A percentile compares a stretch with the other conserved stretches of the same genome.
Conservation (phyloP, 2,888 invertebrate species). For the Trypoxylon attenuatum region DNA sequence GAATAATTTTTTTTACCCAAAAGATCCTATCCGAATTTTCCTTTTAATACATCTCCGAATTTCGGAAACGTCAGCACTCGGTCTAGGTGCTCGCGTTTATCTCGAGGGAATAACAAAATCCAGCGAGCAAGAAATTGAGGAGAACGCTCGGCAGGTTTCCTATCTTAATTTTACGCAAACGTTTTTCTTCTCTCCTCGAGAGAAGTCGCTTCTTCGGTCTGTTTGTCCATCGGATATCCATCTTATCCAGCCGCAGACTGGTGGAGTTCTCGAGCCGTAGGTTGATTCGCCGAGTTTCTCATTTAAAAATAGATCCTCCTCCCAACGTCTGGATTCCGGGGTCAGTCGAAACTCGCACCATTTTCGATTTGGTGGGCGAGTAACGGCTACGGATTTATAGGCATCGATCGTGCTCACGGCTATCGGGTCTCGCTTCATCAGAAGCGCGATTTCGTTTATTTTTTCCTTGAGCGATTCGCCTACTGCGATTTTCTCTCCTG, state of each 20-base stretch:
- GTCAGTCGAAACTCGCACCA: constrained; percentile 34
- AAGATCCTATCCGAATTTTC: too few species aligned
- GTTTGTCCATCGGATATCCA: constrained; percentile 1
- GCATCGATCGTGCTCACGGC: constrained; percentile 11
- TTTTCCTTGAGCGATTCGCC: constrained; percentile 16
- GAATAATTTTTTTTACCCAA: too few species aligned
- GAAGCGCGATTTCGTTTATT: constrained; percentile 29
- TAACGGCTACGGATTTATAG: constrained; percentile 27
- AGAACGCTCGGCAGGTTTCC: background rate
- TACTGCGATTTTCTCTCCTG: background rate
- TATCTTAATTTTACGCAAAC: constrained; percentile 48
- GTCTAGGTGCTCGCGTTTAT: too few species aligned
- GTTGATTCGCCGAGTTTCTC: too few species aligned
- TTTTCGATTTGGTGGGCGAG: constrained; percentile 20
- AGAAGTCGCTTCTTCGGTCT: background rate
- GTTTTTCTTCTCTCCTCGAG: constrained; percentile 24
- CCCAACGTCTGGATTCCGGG: constrained; percentile 15
- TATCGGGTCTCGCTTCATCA: constrained; percentile 14
- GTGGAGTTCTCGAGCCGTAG: too few species aligned
- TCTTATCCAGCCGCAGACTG: background rate
- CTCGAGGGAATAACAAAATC: background rate
- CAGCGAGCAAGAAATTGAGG: background rate
- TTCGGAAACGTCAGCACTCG: too few species aligned
- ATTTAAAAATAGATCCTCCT: constrained; percentile 48
- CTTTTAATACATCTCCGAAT: too few species aligned